Base-by-base conservation (phyloP, 2,797 vertebrate species). In the Gephyroberyx darwinii region DNA sequence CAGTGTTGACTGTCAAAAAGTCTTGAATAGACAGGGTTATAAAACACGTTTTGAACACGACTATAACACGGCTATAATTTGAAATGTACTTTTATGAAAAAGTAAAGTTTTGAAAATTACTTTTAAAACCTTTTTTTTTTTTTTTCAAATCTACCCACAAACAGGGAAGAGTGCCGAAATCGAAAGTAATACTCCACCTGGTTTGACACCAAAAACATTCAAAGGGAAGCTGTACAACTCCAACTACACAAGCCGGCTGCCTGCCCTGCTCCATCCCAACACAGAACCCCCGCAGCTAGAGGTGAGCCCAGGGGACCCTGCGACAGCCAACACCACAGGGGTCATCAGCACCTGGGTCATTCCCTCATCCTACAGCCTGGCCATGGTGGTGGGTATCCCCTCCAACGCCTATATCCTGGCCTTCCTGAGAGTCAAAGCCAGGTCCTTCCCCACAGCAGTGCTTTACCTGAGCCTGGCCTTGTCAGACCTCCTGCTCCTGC, bases 401-500 rank as follows among this genome's bases (percentile, higher is more conserved):
- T 93, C 95, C 17, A 98, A 98, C 0, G 80, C 77, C 0, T 78
- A 94, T n/a, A 93, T 94, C 26, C 78, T 99, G 82, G 90, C 90
- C 83, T 95, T 94, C 87, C 91, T 98, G 33, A 86, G 91, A 66
- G 88, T 91, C 57, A 92, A 84, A 76, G 86, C 90, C 19, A 93
- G 90, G 80, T 91, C 93, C 0, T 88, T 93, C 48, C 91, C 95
- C 70, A 91, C 91, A 0, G 88, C 92, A 0, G 74, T 95, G 58
- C 95, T 98, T 43, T 96, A 97, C 55, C 90, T 94, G 35, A 98
- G 96, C 90, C 65, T 98, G 83, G 95, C 96, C 0, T 20, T 93
- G 55, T 96, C 95, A 0, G 95, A 98, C 88, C 86, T 98, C 53
- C 89, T 98, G 8, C 95, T 97, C 43, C 94, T 97, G 62, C 71